Evolutionary conservation across 2,797 vertebrate species (phyloP), one percentile per base, ranked within the genome.

Genomic region (Apogon talboti): DNA sequence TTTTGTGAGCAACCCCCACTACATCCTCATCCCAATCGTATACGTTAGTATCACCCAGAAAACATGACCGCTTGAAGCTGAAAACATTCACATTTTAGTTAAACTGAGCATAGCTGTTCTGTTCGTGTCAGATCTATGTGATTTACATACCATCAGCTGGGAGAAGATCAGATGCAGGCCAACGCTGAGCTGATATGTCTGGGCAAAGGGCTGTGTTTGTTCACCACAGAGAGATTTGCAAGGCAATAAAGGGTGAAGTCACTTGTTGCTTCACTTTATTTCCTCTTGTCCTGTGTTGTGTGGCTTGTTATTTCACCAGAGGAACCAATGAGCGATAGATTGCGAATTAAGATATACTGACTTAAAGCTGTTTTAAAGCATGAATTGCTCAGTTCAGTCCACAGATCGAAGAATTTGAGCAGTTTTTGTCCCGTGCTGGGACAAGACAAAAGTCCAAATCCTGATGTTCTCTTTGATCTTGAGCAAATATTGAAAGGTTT

Each of bases 171-270:
- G 87, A 77, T 49, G 47, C 61, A 66, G 68, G 77, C 58, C 69
- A 47, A 70, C 15, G 14, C 38, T 66, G 63, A 61, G 37, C 66
- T 83, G 83, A 85, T 75, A 53, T 19, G 71, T 68, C 66, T 15
- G 87, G 62, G 66, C 87, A 90, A 92, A 94, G 91, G 87, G 70
- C 88, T 83, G 43, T 35, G 47, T 69, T 60, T 60, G 51, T 70
- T 78, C 74, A 60, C 8, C 67, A 66, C 59, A 57, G 66, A 48
- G 62, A 75, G 79, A 80, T 90, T 82, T 83, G 79, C 79, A 87
- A 77, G 78, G 79, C 80, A 90, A 74, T 89, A 85, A 88, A 90
- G 58, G 40, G 63, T 66, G 75, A 77, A 77, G 84, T 86, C 72
- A 74, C 38, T 28, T 4, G 61, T 83, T 83, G 80, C 78, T 66